Evolutionary conservation across 92 coral and sea anemone species (phyloP).

Genomic region (Siderastrea radians): DNA sequence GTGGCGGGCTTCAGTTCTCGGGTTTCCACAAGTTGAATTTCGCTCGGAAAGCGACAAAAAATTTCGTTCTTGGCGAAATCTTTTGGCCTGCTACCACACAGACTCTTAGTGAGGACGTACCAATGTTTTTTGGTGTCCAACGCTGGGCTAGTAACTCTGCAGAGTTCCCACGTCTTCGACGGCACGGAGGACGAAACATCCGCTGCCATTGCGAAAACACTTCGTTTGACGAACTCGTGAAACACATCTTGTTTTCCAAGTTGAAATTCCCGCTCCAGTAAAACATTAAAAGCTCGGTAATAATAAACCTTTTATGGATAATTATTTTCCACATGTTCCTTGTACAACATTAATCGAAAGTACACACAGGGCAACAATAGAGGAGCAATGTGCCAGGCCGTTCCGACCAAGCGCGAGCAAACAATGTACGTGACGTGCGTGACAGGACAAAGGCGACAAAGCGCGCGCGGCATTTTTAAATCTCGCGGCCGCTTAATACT

Average conservation of each 20-base stretch:
- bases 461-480: too few species aligned
- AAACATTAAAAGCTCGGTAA: too few species aligned
- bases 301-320: too few species aligned
- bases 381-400: too few species aligned
- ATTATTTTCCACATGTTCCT: too few species aligned
- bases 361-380: too few species aligned
- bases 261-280: conserved; percentile 10
- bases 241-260: neutral
- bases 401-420: too few species aligned
- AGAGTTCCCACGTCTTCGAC: neutral
- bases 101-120: conserved; percentile 8
- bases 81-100: conserved; percentile 28
- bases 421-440: too few species aligned
- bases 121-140: conserved; percentile 22
- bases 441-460: too few species aligned
- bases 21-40: conserved; percentile 18
- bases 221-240: neutral
- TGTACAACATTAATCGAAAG: too few species aligned
- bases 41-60: conserved; percentile 31
- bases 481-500: too few species aligned
- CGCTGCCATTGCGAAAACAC: neutral
- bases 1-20: conserved; percentile 4
- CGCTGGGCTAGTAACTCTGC: conserved; percentile 4
- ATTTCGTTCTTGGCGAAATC: conserved; percentile 26
- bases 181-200: neutral